Evolutionary conservation across 1,140 invertebrate genomes (phyloP).

Genomic region (Hycleus cichorii): DNA sequence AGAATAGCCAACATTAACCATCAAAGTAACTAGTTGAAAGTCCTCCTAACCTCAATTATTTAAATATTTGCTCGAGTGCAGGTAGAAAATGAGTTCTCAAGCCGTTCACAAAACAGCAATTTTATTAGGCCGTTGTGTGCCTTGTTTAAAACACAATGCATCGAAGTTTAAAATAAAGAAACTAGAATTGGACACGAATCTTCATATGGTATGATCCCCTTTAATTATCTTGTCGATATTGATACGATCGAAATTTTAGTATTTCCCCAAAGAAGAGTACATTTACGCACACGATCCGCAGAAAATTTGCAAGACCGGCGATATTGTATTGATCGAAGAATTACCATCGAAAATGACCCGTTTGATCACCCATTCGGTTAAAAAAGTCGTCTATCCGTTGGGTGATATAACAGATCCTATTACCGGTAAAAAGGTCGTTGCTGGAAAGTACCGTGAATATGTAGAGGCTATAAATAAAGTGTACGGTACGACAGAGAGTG

Average conservation of each 20-base stretch:
- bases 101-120: slow-evolving; percentile 36
- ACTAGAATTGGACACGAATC: slow-evolving; percentile 59
- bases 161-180: slow-evolving; percentile 64
- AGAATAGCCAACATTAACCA: too few relatives aligned
- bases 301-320: slow-evolving; percentile 69
- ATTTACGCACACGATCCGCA: slow-evolving; percentile 70
- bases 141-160: slow-evolving; percentile 64
- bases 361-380: slow-evolving; percentile 68
- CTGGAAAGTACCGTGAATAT: slow-evolving; percentile 63
- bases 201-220: slow-evolving; percentile 52
- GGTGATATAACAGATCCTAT: slow-evolving; percentile 79
- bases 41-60: not conserved
- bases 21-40: too few relatives aligned
- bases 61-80: not conserved
- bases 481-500: slow-evolving; percentile 59
- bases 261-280: slow-evolving; percentile 63
- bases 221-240: slow-evolving; percentile 14
- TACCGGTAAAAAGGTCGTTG: slow-evolving; percentile 70
- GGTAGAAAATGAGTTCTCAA: slow-evolving; percentile 27
- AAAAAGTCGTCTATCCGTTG: slow-evolving; percentile 70
- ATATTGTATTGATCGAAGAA: slow-evolving; percentile 69
- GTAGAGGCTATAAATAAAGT: slow-evolving; percentile 58
- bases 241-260: slow-evolving; percentile 50
- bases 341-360: slow-evolving; percentile 64
- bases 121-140: slow-evolving; percentile 63